Base-by-base conservation (phyloP, 2,113 vertebrate genomes). In the Stegostoma tigrinum region DNA sequence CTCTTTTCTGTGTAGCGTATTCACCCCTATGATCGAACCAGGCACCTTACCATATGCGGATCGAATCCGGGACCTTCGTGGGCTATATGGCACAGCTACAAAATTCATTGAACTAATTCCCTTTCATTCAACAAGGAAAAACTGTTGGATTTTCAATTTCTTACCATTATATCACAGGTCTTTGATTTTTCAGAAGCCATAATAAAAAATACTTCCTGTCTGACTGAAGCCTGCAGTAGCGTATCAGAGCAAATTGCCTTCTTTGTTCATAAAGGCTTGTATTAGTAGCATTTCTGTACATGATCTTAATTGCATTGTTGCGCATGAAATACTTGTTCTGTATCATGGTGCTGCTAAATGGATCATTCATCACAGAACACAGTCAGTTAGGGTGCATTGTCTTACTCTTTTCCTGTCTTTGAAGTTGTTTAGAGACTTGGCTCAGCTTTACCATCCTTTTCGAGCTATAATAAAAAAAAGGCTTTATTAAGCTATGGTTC, bases 351-450 rank as follows among this genome's bases (percentile, higher is more conserved):
- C 48, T 42, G 64, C 3, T 67, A 94, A 94, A n/a, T 94, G 90
- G 34, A 94, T 94, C n/a, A 67, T 67, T 94, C 45, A 52, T n/a
- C 64, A 23, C n/a, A 67, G 64, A 67, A 64, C 27, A 14, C 90
- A 94, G 64, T 94, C 34, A 67, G 67, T 94, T 94, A 38, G 87
- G n/a, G 64, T 42, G 61, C 90, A 93, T 66, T 93, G 90, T 67
- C 67, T 67, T 15, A 66, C 87, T 34, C 15, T 93, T 8, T 67
- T 38, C 30, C 61, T 93, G 55, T 93, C 14, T 93, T 2, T 64
- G 34, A 15, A 2, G 55, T 30, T 17, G 7, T 66, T 91, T n/a
- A 34, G 89, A 91, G 55, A n/a, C 48, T 61, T 91, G 89, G n/a
- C 61, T 91, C 27, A 91, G 61, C 52, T 91, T 64, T 91, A n/a